These are phyloP conservation scores for Galemys pyrenaicus DNA, from an alignment of 2,113 vertebrate genomes.

Conservation along the genomic window DNA sequence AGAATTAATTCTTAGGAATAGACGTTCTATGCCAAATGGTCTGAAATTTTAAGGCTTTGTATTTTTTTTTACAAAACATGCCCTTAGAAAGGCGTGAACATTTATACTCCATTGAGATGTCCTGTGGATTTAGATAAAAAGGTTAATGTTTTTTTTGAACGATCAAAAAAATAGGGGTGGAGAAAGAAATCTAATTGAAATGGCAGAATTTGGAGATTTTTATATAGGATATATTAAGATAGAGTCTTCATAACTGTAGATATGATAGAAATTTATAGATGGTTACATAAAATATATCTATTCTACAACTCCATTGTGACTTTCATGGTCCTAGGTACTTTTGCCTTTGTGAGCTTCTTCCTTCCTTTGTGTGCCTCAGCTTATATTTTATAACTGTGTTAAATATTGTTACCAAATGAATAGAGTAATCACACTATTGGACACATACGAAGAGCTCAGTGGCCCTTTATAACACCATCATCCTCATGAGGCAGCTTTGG, in stretches of 20 bases:
- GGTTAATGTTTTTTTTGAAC: conserved; percentile 6
- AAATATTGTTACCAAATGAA: not conserved
- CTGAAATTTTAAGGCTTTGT: conserved; percentile 1
- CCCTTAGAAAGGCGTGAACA: not conserved
- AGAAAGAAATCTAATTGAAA: not conserved
- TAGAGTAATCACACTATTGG: not conserved
- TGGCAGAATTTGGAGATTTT: not conserved
- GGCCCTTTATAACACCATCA: not conserved
- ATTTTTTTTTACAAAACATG: not conserved
- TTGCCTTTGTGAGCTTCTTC: not conserved
- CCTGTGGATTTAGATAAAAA: not conserved
- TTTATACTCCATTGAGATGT: not conserved
- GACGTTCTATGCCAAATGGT: not conserved
- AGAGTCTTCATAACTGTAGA: not conserved
- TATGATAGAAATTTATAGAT: not conserved
- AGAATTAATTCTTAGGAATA: not conserved
- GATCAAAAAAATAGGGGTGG: not conserved
- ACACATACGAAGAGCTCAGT: no score
- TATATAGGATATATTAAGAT: not conserved
- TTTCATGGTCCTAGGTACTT: not conserved
- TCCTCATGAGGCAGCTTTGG: accelerated
- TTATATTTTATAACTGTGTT: not conserved
- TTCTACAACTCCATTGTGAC: not conserved
- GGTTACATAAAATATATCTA: not conserved
- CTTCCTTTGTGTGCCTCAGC: not conserved